phyloP scores from a whole-genome alignment of 2,113 vertebrate species.

The Xerus inauris region DNA sequence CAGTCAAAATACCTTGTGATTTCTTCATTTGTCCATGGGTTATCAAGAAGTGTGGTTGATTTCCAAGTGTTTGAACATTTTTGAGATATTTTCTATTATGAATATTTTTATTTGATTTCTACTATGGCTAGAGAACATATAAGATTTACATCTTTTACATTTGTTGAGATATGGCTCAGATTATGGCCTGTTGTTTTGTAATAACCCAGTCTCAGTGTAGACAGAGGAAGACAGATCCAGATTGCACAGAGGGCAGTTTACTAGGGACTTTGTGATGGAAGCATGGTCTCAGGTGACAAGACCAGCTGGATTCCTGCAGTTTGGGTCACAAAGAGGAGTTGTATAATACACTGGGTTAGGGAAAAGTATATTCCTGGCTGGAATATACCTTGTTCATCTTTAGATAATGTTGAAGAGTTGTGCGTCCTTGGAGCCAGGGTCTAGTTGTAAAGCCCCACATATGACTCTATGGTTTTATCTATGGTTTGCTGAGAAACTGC shows the following conservation, averaged over 20 bases:
- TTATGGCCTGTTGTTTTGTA: background rate
- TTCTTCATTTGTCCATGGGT: background rate
- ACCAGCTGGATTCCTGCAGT: no score
- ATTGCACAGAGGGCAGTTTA: background rate
- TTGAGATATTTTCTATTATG: background rate
- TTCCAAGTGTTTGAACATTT: background rate
- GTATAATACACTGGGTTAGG: background rate
- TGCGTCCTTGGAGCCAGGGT: background rate
- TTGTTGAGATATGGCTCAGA: background rate
- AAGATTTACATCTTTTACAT: background rate
- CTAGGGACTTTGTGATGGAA: background rate
- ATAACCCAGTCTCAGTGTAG: rapidly evolving
- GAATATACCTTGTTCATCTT: background rate
- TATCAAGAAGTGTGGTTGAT: background rate
- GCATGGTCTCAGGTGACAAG: background rate
- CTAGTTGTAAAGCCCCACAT: rapidly evolving
- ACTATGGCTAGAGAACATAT: background rate
- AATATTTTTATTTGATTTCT: background rate
- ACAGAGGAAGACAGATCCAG: background rate
- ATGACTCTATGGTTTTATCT: background rate
- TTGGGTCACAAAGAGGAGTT: no score
- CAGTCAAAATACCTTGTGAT: background rate
- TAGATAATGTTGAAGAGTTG: background rate
- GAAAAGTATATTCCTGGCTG: background rate
- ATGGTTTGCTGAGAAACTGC: background rate